A percentile compares a stretch with the other conserved stretches of the same genome.
These are phyloP conservation scores for rabbit (Oryctolagus cuniculus) DNA, from an alignment of 2,113 vertebrate genomes.

Conservation along the genomic window DNA sequence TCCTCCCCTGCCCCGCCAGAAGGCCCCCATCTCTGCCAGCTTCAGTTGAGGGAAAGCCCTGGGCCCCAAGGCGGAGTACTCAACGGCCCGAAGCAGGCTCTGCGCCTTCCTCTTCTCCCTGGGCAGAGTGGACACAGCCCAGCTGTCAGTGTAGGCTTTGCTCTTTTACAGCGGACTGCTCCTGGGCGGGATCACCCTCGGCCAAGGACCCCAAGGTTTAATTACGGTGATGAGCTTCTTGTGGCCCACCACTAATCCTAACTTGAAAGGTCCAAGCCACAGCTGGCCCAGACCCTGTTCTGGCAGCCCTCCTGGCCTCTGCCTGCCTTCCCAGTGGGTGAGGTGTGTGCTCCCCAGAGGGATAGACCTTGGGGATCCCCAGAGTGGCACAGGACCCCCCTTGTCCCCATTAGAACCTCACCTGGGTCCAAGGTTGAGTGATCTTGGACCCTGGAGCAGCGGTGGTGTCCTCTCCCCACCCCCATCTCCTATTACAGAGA, in stretches of 20 bases:
- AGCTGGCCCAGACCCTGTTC: not conserved
- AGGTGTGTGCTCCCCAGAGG: not conserved
- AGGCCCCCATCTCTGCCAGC: constrained; percentile 31
- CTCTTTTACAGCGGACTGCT: not conserved
- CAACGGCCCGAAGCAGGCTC: not conserved
- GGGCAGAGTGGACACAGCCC: not conserved
- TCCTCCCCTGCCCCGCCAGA: not conserved
- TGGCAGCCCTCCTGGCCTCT: not conserved
- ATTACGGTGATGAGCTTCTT: not conserved
- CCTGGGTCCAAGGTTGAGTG: not conserved
- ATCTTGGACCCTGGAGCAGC: not conserved
- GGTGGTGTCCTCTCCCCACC: rapidly evolving
- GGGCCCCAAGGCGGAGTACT: not conserved
- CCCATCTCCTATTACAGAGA: not conserved
- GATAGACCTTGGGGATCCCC: not conserved
- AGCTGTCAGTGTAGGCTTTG: not conserved
- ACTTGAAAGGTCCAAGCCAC: not conserved
- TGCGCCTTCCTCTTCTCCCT: not conserved
- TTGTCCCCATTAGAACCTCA: not conserved
- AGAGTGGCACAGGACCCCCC: not conserved
- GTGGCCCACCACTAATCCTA: not conserved
- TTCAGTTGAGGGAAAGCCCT: constrained; percentile 11
- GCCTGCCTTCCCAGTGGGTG: not conserved
- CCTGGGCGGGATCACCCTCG: not conserved
- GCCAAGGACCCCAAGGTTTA: not conserved